Evolutionary conservation across 1,140 invertebrate species (phyloP), one percentile per base, ranked within the genome.

Genomic region (Cataglyphis hispanica): DNA sequence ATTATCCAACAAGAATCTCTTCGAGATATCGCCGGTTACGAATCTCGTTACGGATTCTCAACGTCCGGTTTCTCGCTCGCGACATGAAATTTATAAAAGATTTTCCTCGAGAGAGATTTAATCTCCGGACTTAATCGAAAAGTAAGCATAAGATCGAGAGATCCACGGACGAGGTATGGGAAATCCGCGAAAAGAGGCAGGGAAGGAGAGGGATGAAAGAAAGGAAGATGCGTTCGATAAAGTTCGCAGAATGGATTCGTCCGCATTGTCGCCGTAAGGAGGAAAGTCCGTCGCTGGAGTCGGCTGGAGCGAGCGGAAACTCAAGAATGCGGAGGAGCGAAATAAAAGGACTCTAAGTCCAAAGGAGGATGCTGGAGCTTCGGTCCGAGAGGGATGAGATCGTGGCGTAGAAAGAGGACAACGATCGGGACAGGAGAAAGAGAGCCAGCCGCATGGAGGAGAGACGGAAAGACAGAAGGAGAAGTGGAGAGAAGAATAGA

Each of bases 261-360:
- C 25, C 66, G 87, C 72, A 75, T 85, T 74, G 84, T 81, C 86
- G 84, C 69, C 27, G 64, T 75, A 74, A 72, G 63, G 76, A 87
- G 89, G 50, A 86, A 90, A 86, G 89, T 88, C 75, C 89, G 77
- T 67, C 85, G 77, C 77, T 72, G 78, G 78, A 81, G 74, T 72
- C 53, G 86, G 77, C 76, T n/a, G n/a, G 72, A 74, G 77, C 74
- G 85, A 92, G 60, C 87, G 91, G 81, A 91, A 87, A 92, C 88
- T 89, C 67, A 91, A 90, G 91, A 92, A 92, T 92, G 91, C 90
- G 86, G 84, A 50, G 78, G 84, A 90, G 88, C 86, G 87, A 91
- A 91, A 91, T 91, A 92, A 92, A 91, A 91, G 88, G 87, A 89
- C 60, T 87, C 63, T 66, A 84, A 87, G 80, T 85, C 89, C 67